Base-by-base conservation (phyloP, 2,888 invertebrate species). In the Iselma pallidipennis region DNA sequence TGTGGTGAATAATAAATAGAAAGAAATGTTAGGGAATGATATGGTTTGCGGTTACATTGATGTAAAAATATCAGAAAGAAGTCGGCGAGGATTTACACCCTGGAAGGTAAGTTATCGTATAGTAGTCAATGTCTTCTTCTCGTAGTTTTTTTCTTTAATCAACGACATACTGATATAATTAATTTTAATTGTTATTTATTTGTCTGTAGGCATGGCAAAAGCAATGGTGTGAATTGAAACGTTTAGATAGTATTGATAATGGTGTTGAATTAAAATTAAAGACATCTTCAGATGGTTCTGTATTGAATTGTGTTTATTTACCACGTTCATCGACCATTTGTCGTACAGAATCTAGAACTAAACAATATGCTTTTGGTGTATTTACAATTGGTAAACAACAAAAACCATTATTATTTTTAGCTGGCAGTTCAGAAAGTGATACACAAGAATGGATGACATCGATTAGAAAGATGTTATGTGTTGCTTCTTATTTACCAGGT, bases 391-490 rank as follows among this genome's bases (percentile, higher is more conserved):
- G 83, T 12, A 83, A 84, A 54, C 85, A 84, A 37, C 82, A 85
- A 55, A 88, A 89, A 72, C 88, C 89, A 0, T 81, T 88, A 12
- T 79, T 91, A 14, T 86, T 89, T 65, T 82, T 91, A 60, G 87
- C 89, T 0, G 89, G 89, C 0, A 83, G 79, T 57, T 87, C 87
- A 0, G 86, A 88, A 66, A 86, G 85, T 19, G 89, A 90, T 63
- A 84, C 87, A 5, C 89, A 90, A 71, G 75, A 83, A 53, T 91
- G 91, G 91, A 91, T 91, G 86, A 83, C 85, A 10, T 86, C 85
- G 65, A 86, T 89, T 50, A 81, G 85, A 63, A 79, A 82, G 62
- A 80, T 88, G 66, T 73, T 89, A 23, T 80, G 80, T 68, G 79
- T 80, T 57, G 78, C 83, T 51, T 76, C 78, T 4, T 78, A 80